Conservation (phyloP, 2,888 invertebrate genomes). For the Ashinkailepas kermadecensis region DNA sequence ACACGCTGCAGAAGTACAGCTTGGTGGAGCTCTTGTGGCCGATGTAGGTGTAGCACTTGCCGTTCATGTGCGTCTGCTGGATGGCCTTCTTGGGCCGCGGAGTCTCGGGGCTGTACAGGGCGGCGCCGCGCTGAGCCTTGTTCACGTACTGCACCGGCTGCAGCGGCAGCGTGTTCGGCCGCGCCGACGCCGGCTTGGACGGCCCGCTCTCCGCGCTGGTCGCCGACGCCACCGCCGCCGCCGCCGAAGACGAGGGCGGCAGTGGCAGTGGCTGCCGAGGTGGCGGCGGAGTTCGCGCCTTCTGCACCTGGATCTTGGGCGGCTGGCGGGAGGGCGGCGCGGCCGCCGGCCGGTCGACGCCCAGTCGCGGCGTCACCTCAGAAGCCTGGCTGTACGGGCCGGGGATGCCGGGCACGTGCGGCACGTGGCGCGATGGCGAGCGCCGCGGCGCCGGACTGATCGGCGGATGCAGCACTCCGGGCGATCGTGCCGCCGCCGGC, state of each 20-base stretch:
- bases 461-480: neutral
- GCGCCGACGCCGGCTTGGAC: neutral
- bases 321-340: neutral
- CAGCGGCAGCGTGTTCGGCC: neutral
- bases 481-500: neutral
- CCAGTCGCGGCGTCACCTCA: conserved; percentile 8
- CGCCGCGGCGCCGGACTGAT: neutral
- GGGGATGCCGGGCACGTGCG: conserved; percentile 21
- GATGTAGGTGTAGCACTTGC: conserved; percentile 34
- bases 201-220: neutral
- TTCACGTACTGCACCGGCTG: conserved; percentile 20
- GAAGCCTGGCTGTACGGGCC: conserved; percentile 26
- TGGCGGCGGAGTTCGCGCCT: neutral
- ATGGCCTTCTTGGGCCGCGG: conserved; percentile 33
- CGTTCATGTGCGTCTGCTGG: conserved; percentile 33
- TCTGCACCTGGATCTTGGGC: conserved; percentile 16
- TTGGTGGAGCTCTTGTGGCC: conserved; percentile 34
- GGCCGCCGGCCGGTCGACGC: neutral
- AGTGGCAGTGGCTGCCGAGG: neutral
- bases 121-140: conserved; percentile 12
- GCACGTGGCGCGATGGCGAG: conserved; percentile 6
- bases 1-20: conserved; percentile 34
- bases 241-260: neutral
- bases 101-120: conserved; percentile 32
- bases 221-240: neutral